phyloP scores from a whole-genome alignment of 2,888 invertebrate genomes.

The Rhimphoctona megacephalus region DNA sequence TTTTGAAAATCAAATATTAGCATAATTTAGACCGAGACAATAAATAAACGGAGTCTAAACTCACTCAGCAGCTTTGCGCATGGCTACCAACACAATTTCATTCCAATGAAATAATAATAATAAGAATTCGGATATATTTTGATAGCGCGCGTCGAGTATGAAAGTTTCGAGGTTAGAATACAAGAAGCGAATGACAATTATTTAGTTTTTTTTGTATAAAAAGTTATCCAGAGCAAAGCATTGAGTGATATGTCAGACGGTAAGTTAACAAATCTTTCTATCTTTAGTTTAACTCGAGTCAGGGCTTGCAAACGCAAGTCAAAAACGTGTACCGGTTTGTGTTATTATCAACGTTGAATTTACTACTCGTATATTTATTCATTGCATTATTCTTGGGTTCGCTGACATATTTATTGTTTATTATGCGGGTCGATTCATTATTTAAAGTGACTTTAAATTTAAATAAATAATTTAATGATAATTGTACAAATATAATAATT shows the following conservation, averaged over 20 bases:
- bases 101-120: no score
- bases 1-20: not conserved
- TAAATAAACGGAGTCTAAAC: not conserved
- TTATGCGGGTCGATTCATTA: no score
- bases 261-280: constrained; percentile 14
- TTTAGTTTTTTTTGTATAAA: not conserved
- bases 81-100: no score
- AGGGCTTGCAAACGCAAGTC: not conserved
- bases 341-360: no score
- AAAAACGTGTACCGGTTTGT: not conserved
- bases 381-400: no score
- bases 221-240: not conserved
- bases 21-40: not conserved
- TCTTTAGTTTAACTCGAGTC: not conserved
- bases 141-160: not conserved
- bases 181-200: not conserved
- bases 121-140: not conserved
- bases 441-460: no score
- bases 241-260: constrained; percentile 37
- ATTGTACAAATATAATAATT: no score
- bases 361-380: no score
- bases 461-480: no score
- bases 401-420: not conserved
- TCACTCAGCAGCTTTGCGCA: not conserved
- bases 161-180: constrained; percentile 10